Base-by-base conservation (phyloP, 1,140 invertebrate species). In the Bombus polaris region DNA sequence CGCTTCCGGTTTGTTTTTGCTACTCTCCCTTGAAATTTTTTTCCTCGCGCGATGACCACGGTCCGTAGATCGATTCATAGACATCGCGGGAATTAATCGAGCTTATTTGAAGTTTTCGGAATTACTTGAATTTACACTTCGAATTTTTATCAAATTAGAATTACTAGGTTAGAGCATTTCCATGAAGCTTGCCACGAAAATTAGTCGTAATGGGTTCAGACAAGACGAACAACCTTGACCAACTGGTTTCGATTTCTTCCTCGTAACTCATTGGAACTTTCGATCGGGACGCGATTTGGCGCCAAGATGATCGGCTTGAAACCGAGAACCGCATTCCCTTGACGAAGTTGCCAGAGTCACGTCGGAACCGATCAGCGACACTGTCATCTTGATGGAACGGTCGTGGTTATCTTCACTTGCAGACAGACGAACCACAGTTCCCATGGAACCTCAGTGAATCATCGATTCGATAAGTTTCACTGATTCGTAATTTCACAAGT, bases 151-250 rank as follows among this genome's bases (percentile, higher is more conserved):
- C 3, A 18, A 44, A 53, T 68, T 37, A 1, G 4, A 2, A 6
- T n/a, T 8, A 81, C 2, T 35, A 70, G 83, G 83, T 84, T 84
- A 84, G 15, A 4, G 1, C 22, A 44, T 72, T 39, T 47, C 32
- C 9, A 37, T 85, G 83, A 80, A 80, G 53, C 72, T 85, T 3
- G 68, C 76, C 15, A 25, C 25, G n/a, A 6, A 32, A 73, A 83
- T 73, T 25, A 62, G 12, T 65, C n/a, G 81, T n/a, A 13, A 53
- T 13, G 13, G 3, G 37, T 80, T 72, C 53, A 39, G 15, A 4
- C 25, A 15, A n/a, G 28, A 47, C 28, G 4, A 25, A 25, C 68
- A 72, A 62, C 66, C 75, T 84, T 71, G 47, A 37, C 3, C 47
- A 84, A 79, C 62, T 62, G 83, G 25, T 77, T 62, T 32, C 25